phyloP scores from a whole-genome alignment of 2,113 vertebrate genomes.

The Pachypanchax playfairii region DNA sequence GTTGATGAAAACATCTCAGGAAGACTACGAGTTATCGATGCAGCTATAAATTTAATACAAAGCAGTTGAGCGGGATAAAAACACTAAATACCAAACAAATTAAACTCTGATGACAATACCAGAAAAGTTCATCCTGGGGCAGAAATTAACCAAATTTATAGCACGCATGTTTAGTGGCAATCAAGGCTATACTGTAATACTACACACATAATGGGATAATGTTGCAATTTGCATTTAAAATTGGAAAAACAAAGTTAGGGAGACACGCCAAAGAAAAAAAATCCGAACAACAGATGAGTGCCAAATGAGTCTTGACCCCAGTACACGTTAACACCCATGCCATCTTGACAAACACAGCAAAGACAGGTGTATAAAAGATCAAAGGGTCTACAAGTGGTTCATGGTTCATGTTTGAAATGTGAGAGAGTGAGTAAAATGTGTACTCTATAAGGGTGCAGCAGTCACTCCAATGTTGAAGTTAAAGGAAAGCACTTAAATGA shows the following conservation, averaged over 20 bases:
- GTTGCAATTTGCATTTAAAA: too few relatives aligned
- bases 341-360: constrained; percentile 44
- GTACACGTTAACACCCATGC: constrained; percentile 54
- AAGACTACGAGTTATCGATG: too few relatives aligned
- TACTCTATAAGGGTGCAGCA: constrained; percentile 38
- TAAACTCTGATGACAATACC: too few relatives aligned
- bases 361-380: constrained; percentile 54
- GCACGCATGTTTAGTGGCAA: too few relatives aligned
- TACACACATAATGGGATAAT: too few relatives aligned
- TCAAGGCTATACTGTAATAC: too few relatives aligned
- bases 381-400: constrained; percentile 22
- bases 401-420: constrained; percentile 30
- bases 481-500: neutral
- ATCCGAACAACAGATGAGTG: constrained; percentile 39
- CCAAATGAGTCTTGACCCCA: constrained; percentile 29
- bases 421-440: constrained; percentile 43
- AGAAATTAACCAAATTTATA: too few relatives aligned
- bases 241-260: constrained; percentile 24
- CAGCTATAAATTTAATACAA: too few relatives aligned
- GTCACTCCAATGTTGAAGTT: neutral
- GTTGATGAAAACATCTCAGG: neutral
- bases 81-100: too few relatives aligned
- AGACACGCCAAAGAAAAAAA: constrained; percentile 19
- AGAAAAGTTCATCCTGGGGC: too few relatives aligned
- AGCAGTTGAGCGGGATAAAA: too few relatives aligned